These are phyloP conservation scores for Hymenopus coronatus DNA, from an alignment of 2,888 invertebrate species.

Conservation along the genomic window DNA sequence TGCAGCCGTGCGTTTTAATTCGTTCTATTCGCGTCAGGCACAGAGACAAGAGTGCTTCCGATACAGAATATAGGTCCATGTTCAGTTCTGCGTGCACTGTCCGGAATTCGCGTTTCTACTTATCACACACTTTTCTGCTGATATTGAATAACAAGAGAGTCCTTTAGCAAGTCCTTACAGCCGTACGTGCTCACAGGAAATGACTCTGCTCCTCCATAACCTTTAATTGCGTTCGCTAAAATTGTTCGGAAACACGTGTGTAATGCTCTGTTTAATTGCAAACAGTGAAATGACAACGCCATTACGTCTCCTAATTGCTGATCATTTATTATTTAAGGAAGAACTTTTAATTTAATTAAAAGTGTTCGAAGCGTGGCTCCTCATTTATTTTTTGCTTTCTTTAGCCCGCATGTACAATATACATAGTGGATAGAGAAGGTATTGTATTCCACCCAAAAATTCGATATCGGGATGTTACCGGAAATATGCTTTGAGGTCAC, in stretches of 20 bases:
- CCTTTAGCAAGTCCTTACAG: not conserved
- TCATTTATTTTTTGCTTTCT: no score
- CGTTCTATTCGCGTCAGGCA: not conserved
- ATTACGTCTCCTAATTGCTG: not conserved
- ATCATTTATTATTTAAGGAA: no score
- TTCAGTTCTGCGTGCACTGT: not conserved
- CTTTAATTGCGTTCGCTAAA: not conserved
- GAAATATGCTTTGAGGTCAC: no score
- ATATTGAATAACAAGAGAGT: not conserved
- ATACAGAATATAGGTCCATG: no score
- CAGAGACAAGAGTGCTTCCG: not conserved
- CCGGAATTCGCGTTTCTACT: not conserved
- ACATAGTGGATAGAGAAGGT: no score
- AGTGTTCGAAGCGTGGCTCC: no score
- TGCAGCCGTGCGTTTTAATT: not conserved
- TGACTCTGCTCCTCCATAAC: no score
- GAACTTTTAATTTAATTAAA: no score
- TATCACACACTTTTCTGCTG: not conserved
- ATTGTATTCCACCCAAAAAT: no score
- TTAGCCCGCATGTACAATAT: no score
- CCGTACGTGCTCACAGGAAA: not conserved
- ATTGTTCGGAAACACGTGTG: not conserved
- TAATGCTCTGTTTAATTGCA: not conserved
- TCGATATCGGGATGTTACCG: no score
- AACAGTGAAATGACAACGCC: no score